These are phyloP conservation scores for Chaetodon auriga DNA, from an alignment of 2,113 vertebrate genomes.

Conservation along the genomic window DNA sequence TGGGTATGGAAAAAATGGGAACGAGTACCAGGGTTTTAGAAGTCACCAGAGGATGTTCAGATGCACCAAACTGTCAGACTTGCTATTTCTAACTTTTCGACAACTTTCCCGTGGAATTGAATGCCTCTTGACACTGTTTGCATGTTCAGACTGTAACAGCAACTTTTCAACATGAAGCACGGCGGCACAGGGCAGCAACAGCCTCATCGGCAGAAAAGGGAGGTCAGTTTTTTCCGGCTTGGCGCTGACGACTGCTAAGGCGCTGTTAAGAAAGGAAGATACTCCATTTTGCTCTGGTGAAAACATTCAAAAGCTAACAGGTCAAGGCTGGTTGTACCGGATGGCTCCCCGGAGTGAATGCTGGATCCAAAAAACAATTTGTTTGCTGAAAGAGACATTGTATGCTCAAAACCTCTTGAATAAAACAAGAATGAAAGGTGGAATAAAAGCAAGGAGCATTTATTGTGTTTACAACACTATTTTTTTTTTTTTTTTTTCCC, in stretches of 20 bases:
- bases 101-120: neutral
- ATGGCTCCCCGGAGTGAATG: constrained; percentile 4
- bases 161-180: neutral
- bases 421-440: neutral
- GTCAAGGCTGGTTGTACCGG: constrained; percentile 24
- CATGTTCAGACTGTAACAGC: neutral
- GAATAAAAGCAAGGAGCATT: neutral
- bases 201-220: neutral
- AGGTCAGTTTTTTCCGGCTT: neutral
- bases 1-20: neutral
- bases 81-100: neutral
- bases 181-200: neutral
- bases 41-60: too few species aligned
- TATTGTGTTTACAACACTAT: neutral
- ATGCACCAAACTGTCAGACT: too few species aligned
- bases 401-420: neutral
- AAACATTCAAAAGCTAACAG: constrained; percentile 6
- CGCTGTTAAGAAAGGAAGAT: neutral
- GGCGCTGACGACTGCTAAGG: neutral
- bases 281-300: constrained; percentile 1
- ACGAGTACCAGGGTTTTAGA: too few species aligned
- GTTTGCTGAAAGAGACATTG: neutral
- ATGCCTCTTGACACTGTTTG: neutral
- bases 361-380: neutral
- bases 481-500: too few species aligned